A percentile compares a stretch with the other conserved stretches of the same genome.
Evolutionary conservation across 2,797 vertebrate genomes (phyloP).

Genomic region (Sebastes iracundus): DNA sequence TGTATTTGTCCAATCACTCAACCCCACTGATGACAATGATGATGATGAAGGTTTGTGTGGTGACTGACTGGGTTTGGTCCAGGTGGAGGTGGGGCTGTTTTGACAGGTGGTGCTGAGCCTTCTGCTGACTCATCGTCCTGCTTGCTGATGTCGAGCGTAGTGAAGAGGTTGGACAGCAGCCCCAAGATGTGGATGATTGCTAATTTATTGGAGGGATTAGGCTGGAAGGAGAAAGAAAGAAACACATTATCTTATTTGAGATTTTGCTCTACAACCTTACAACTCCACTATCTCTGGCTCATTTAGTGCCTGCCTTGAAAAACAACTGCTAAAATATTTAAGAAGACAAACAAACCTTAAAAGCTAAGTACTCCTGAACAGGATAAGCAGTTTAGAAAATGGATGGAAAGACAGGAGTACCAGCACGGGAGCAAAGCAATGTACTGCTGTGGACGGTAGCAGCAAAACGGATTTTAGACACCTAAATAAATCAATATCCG

Average conservation of each 20-base stretch:
- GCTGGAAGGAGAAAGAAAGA: slow-evolving; percentile 78
- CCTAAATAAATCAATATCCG: background rate
- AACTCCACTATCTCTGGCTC: background rate
- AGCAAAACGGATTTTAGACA: background rate
- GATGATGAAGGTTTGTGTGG: background rate
- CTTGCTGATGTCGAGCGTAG: slow-evolving; percentile 96
- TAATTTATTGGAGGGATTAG: slow-evolving; percentile 97
- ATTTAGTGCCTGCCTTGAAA: slow-evolving; percentile 4
- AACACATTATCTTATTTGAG: background rate
- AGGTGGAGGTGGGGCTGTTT: slow-evolving; percentile 89
- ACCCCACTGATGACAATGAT: background rate
- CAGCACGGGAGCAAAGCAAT: background rate
- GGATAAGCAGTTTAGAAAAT: background rate
- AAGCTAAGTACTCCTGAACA: background rate
- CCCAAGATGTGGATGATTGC: slow-evolving; percentile 99
- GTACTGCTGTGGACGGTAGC: background rate
- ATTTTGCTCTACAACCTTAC: background rate
- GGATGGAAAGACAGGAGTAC: background rate
- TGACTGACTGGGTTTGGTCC: slow-evolving; percentile 97
- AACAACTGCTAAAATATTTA: slow-evolving; percentile 4
- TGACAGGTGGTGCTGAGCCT: slow-evolving; percentile 86
- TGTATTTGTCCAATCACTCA: background rate
- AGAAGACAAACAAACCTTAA: background rate
- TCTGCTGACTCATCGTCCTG: slow-evolving; percentile 94
- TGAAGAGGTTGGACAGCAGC: slow-evolving; percentile 97